These are phyloP conservation scores for Chaetops frenatus DNA, from an alignment of 2,113 vertebrate species.

Conservation along the genomic window DNA sequence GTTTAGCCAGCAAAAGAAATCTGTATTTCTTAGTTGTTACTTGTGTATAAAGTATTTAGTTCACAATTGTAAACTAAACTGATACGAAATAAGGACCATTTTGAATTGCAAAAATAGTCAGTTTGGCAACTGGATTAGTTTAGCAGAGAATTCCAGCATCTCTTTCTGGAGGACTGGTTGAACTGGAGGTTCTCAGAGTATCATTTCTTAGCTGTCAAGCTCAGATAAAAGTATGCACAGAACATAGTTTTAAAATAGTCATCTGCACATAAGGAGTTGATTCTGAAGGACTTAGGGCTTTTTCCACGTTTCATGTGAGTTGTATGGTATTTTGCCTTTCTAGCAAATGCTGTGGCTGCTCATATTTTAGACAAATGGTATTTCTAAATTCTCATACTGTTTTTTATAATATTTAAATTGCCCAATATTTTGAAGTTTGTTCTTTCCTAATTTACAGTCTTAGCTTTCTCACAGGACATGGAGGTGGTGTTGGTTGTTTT, in stretches of 20 bases:
- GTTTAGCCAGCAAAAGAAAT: neutral
- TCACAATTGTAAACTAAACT: neutral
- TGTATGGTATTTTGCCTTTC: neutral
- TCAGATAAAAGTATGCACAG: neutral
- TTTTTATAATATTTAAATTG: neutral
- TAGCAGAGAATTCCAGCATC: neutral
- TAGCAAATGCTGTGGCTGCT: neutral
- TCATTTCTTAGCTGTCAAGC: neutral
- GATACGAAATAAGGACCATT: neutral
- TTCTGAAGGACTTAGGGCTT: fast-evolving
- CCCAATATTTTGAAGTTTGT: neutral
- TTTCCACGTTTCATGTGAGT: neutral
- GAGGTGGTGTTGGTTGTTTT: neutral
- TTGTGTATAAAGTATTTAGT: neutral
- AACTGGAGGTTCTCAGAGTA: neutral
- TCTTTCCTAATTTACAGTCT: neutral
- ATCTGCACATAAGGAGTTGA: neutral
- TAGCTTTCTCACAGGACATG: neutral
- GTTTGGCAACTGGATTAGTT: neutral
- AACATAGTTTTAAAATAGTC: neutral
- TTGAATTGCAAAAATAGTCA: neutral
- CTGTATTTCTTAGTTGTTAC: neutral
- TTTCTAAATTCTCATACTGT: neutral
- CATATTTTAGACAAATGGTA: neutral
- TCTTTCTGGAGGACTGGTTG: neutral